phyloP scores from a whole-genome alignment of 2,797 vertebrate species.

The Hozukius guyotensis region DNA sequence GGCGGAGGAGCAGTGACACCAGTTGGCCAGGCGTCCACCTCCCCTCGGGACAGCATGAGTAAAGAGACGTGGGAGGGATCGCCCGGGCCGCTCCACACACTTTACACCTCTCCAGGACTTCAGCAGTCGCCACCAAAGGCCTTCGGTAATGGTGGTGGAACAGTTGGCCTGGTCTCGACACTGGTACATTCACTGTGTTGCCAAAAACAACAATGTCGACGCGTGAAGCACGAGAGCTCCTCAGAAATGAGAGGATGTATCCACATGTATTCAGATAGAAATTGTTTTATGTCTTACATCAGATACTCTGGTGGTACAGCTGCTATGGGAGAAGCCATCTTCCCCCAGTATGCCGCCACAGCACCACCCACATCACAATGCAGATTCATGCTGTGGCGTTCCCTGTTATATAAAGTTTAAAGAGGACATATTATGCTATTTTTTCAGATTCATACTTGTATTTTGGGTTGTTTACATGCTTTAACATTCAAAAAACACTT shows the following conservation, averaged over 20 bases:
- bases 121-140: conserved; percentile 51
- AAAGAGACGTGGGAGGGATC: conserved; percentile 74
- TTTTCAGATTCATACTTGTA: rapidly evolving
- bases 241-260: background rate
- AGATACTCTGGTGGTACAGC: background rate
- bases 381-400: background rate
- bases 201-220: conserved; percentile 38
- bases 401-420: background rate
- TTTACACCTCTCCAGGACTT: conserved; percentile 71
- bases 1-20: conserved; percentile 64
- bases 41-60: conserved; percentile 73
- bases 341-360: background rate
- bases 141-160: conserved; percentile 52
- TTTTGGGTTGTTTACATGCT: no score
- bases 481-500: no score
- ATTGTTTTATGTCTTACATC: background rate
- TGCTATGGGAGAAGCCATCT: background rate
- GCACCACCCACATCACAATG: background rate
- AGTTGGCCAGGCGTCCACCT: conserved; percentile 72
- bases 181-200: conserved; percentile 30
- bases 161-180: conserved; percentile 63
- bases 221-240: background rate
- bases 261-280: background rate
- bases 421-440: no score
- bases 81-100: conserved; percentile 57